A percentile compares a stretch with the other conserved stretches of the same genome.
phyloP scores from a whole-genome alignment of 2,113 vertebrate genomes.

The Myotis davidii region DNA sequence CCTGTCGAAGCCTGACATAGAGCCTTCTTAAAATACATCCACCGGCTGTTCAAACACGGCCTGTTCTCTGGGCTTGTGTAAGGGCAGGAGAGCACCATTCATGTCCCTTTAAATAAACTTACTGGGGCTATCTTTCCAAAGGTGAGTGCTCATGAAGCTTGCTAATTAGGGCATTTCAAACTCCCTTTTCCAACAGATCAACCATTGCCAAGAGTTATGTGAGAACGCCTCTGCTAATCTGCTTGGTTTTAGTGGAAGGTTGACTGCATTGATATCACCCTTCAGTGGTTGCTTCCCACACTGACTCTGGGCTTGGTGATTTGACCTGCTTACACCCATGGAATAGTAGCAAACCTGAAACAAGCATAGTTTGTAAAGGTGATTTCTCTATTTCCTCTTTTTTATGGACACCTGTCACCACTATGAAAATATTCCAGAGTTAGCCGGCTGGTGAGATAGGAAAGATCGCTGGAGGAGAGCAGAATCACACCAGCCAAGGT shows the following conservation, averaged over 20 bases:
- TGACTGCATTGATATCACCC: no score
- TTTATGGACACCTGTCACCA: neutral
- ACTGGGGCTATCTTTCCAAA: neutral
- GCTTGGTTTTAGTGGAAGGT: neutral
- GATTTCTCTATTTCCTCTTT: neutral
- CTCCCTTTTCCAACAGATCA: neutral
- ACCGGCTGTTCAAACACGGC: slow-evolving; percentile 43
- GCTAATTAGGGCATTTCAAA: neutral
- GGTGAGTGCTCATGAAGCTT: neutral
- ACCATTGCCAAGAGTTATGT: neutral
- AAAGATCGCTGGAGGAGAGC: neutral
- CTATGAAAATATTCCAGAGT: neutral
- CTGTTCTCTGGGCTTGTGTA: neutral
- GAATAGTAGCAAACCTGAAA: neutral
- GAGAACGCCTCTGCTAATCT: neutral
- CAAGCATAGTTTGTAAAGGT: neutral
- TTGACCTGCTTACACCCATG: neutral
- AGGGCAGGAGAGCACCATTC: neutral
- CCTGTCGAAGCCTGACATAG: neutral
- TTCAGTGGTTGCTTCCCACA: neutral
- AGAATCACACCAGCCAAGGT: neutral
- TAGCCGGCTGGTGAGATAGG: neutral
- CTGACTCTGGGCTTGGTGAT: neutral
- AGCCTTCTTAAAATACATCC: slow-evolving; percentile 1
- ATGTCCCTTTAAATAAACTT: neutral